These are phyloP conservation scores for Hydriomena furcata DNA, from an alignment of 2,888 invertebrate genomes.

Conservation along the genomic window DNA sequence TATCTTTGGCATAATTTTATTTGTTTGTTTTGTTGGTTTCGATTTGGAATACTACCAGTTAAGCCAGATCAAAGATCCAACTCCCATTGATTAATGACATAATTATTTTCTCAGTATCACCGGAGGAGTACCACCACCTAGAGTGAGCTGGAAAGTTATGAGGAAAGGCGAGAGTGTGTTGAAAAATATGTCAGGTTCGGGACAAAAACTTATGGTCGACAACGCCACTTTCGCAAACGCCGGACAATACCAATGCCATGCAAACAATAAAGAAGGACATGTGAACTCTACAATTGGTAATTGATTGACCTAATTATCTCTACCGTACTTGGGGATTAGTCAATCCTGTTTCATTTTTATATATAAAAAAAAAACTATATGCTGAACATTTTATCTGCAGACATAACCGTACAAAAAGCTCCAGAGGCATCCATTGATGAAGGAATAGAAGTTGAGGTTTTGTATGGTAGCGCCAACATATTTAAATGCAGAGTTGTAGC, in stretches of 20 bases:
- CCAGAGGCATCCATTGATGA: constrained; percentile 7
- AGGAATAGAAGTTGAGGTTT: background rate
- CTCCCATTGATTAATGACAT: too few relatives aligned
- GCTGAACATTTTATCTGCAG: constrained; percentile 3
- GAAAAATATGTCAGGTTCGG: background rate
- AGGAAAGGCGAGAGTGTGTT: background rate
- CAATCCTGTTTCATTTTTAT: too few relatives aligned
- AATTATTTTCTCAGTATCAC: background rate
- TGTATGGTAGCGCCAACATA: constrained; percentile 12
- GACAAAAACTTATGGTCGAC: constrained; percentile 6
- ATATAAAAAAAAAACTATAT: background rate
- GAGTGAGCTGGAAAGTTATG: constrained; percentile 13
- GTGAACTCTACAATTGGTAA: constrained; percentile 6
- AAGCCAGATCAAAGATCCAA: too few relatives aligned
- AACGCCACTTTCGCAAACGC: constrained; percentile 9
- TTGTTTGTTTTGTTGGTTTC: too few relatives aligned
- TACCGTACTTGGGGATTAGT: too few relatives aligned
- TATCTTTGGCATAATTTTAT: too few relatives aligned
- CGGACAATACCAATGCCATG: constrained; percentile 18
- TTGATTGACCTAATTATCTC: too few relatives aligned
- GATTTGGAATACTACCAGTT: too few relatives aligned
- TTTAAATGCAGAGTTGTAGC: constrained; percentile 12
- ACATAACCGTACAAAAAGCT: constrained; percentile 12
- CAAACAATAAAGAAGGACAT: constrained; percentile 1
- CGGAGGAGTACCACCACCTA: constrained; percentile 11